phyloP scores from a whole-genome alignment of 2,888 invertebrate genomes.

The Cantharis lateralis region DNA sequence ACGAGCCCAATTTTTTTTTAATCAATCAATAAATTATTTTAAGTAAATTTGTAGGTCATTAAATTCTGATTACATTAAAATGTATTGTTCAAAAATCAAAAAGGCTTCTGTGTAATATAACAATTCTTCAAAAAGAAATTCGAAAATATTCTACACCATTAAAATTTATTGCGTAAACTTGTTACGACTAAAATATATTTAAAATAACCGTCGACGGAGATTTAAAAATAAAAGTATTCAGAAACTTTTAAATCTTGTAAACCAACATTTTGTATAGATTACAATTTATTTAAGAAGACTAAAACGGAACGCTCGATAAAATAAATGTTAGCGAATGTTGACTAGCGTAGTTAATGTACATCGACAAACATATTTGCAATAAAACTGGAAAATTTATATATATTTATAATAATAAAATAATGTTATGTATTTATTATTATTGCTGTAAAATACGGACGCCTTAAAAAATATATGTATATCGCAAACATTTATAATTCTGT shows the following conservation, averaged over 20 bases:
- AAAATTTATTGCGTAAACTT: background rate
- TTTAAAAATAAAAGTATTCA: background rate
- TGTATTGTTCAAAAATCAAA: too few relatives aligned
- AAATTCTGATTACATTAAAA: too few relatives aligned
- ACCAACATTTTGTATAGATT: background rate
- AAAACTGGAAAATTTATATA: background rate
- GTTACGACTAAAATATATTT: background rate
- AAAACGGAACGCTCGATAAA: background rate
- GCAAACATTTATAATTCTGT: background rate
- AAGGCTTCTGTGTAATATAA: background rate
- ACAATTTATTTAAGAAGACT: background rate
- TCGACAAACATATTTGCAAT: background rate
- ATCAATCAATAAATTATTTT: too few relatives aligned
- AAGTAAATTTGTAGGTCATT: too few relatives aligned
- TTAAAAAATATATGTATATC: background rate
- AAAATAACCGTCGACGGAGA: background rate
- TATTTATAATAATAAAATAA: background rate
- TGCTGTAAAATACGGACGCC: background rate
- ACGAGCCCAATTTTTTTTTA: conserved; percentile 47
- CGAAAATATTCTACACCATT: background rate
- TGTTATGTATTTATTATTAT: background rate
- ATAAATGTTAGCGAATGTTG: background rate
- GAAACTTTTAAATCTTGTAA: background rate
- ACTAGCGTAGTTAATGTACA: background rate
- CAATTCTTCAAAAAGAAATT: background rate